Conservation (phyloP, 2,888 invertebrate species). For the Antitype chi region DNA sequence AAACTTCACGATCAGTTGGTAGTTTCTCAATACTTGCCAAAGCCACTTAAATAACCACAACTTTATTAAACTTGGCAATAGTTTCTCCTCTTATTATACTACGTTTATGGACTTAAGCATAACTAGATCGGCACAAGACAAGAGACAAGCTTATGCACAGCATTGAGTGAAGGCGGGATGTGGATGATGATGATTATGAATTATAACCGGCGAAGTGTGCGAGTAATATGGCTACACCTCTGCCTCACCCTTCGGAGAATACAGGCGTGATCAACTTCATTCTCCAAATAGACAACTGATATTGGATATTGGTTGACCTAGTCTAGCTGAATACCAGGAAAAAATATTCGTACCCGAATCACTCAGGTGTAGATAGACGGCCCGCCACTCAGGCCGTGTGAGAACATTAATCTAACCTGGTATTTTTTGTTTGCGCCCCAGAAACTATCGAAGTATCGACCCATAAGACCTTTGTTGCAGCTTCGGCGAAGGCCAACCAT, state of each 20-base stretch:
- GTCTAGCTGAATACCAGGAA: constrained; percentile 18
- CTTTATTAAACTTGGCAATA: too few species aligned
- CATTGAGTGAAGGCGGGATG: too few species aligned
- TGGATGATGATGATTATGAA: too few species aligned
- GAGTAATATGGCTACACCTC: background rate
- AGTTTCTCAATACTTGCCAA: background rate
- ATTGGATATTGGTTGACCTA: constrained; percentile 19
- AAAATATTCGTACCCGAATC: constrained; percentile 16
- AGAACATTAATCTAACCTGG: constrained; percentile 49
- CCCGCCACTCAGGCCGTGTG: constrained; percentile 33
- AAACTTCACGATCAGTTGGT: too few species aligned
- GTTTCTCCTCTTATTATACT: too few species aligned
- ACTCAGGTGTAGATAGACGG: constrained; percentile 28
- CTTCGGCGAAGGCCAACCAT: constrained; percentile 45
- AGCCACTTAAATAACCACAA: background rate
- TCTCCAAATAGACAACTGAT: background rate
- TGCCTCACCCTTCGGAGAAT: background rate
- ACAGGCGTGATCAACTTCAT: background rate
- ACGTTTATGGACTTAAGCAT: too few species aligned
- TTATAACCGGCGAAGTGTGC: background rate
- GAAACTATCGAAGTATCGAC: constrained; percentile 44
- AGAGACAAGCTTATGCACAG: too few species aligned
- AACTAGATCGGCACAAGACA: too few species aligned
- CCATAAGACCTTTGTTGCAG: constrained; percentile 45
- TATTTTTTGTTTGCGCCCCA: constrained; percentile 53